These are phyloP conservation scores for Scelioninae gen. 2 DNA, from an alignment of 2,888 invertebrate species.

Conservation along the genomic window DNA sequence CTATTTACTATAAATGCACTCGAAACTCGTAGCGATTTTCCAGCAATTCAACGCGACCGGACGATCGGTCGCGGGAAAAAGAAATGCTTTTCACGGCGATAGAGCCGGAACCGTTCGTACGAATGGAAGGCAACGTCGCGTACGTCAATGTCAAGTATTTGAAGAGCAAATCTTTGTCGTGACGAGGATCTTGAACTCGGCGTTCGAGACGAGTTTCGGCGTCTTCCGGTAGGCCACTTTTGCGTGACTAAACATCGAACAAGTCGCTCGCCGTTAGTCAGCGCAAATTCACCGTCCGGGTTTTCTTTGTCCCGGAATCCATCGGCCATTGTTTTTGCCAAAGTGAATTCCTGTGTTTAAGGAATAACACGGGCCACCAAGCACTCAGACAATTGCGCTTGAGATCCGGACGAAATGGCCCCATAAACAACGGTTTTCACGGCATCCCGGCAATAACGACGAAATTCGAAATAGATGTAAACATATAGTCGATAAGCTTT, in stretches of 20 bases:
- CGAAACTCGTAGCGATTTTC: no score
- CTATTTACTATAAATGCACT: no score
- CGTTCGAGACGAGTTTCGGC: constrained; percentile 17
- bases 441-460: constrained; percentile 36
- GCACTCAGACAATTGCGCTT: constrained; percentile 57
- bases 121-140: constrained; percentile 17
- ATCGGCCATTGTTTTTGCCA: constrained; percentile 59
- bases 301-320: constrained; percentile 52
- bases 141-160: constrained; percentile 27
- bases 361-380: constrained; percentile 51
- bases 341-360: constrained; percentile 60
- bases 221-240: constrained; percentile 50
- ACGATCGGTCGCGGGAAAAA: no score
- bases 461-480: constrained; percentile 44
- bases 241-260: constrained; percentile 53
- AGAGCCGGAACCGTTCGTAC: not conserved
- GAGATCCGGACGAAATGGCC: constrained; percentile 47
- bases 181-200: constrained; percentile 32
- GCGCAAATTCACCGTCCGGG: constrained; percentile 43
- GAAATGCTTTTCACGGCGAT: no score
- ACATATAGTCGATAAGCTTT: constrained; percentile 51
- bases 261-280: constrained; percentile 50
- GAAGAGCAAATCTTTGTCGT: constrained; percentile 37
- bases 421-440: constrained; percentile 49
- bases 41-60: no score